A percentile compares a stretch with the other conserved stretches of the same genome.
phyloP scores from a whole-genome alignment of 2,797 vertebrate genomes.

The Taeniopygia guttata region DNA sequence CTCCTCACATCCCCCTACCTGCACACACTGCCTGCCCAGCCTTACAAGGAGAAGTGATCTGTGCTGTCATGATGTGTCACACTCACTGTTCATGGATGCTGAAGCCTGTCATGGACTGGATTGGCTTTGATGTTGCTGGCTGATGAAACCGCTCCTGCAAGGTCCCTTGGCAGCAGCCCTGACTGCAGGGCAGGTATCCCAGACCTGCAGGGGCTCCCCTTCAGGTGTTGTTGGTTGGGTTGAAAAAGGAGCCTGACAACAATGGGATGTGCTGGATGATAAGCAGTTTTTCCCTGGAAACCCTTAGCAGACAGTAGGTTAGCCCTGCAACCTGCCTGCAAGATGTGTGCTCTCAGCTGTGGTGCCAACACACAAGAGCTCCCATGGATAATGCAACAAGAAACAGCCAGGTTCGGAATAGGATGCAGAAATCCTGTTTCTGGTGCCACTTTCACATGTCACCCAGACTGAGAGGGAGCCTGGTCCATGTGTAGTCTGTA shows the following conservation, averaged over 20 bases:
- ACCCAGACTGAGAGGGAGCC: background rate
- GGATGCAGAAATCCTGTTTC: background rate
- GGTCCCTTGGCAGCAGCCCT: background rate
- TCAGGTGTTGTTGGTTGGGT: background rate
- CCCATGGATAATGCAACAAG: background rate
- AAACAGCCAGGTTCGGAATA: background rate
- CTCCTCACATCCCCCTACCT: background rate
- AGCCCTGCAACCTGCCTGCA: background rate
- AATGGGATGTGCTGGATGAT: background rate
- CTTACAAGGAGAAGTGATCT: background rate
- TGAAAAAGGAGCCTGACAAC: background rate
- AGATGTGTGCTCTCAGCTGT: background rate
- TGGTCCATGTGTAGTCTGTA: background rate
- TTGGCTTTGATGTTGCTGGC: background rate
- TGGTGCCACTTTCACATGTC: background rate
- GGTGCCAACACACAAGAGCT: fast-evolving
- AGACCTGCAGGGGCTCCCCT: background rate
- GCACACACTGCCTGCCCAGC: background rate
- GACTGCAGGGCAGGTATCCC: background rate
- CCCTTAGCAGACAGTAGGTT: background rate
- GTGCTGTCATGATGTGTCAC: background rate
- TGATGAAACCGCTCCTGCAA: background rate
- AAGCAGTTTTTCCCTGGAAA: background rate
- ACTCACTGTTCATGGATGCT: background rate
- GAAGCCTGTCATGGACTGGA: background rate